Conservation (phyloP, 2,888 invertebrate genomes). For the Cenopis cana region DNA sequence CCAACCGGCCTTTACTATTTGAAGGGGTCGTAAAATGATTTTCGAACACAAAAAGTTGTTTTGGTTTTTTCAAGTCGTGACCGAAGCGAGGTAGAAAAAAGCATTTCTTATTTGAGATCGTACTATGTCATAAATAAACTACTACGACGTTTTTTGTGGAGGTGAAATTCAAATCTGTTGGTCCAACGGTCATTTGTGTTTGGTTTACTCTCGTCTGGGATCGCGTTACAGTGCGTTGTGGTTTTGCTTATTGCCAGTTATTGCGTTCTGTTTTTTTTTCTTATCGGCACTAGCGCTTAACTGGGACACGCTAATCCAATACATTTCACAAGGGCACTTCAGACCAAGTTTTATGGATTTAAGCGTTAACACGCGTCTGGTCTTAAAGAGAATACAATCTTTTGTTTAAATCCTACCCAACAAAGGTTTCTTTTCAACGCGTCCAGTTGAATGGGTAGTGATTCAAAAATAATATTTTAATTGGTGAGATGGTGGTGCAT, state of each 20-base stretch:
- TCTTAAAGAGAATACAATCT: background rate
- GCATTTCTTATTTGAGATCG: slow-evolving; percentile 72
- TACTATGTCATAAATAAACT: slow-evolving; percentile 78
- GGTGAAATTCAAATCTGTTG: slow-evolving; percentile 71
- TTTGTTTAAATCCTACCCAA: slow-evolving; percentile 9
- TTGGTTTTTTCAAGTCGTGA: slow-evolving; percentile 75
- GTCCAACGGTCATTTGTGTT: slow-evolving; percentile 68
- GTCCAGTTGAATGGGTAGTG: slow-evolving; percentile 43
- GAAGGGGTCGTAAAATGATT: slow-evolving; percentile 81
- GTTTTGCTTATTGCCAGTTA: slow-evolving; percentile 59
- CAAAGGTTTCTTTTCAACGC: slow-evolving; percentile 3
- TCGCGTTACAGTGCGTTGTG: slow-evolving; percentile 45
- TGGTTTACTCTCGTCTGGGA: slow-evolving; percentile 49
- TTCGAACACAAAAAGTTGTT: slow-evolving; percentile 80
- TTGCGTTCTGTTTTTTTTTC: slow-evolving; percentile 70
- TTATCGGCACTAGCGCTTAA: slow-evolving; percentile 71
- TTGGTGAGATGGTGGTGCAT: slow-evolving; percentile 77
- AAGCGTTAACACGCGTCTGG: slow-evolving; percentile 22
- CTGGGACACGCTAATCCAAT: slow-evolving; percentile 72
- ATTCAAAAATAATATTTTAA: slow-evolving; percentile 73
- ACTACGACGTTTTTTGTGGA: slow-evolving; percentile 67
- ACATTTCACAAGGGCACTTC: slow-evolving; percentile 58
- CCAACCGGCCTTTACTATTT: slow-evolving; percentile 74
- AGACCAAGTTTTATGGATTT: slow-evolving; percentile 33
- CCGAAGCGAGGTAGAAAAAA: slow-evolving; percentile 58